Percentiles rank a stretch among this genome's conserved stretches.
phyloP scores from a whole-genome alignment of 2,113 vertebrate species.

The Chionis minor region DNA sequence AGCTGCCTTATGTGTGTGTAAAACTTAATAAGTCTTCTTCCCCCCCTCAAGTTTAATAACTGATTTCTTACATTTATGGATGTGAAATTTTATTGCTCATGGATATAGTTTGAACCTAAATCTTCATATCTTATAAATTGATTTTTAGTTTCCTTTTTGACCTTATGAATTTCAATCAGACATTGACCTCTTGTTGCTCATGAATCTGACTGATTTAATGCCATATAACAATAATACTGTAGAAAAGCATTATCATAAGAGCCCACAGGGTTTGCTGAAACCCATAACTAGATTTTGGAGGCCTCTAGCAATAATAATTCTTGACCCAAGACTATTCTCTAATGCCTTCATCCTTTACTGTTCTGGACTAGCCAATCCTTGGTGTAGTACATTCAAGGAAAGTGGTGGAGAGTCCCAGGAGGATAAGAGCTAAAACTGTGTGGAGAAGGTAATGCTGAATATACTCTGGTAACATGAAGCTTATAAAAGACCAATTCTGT shows the following conservation, averaged over 20 bases:
- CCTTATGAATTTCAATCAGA: constrained; percentile 89
- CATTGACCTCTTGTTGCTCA: constrained; percentile 83
- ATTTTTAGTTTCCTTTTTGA: constrained; percentile 89
- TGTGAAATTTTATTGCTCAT: constrained; percentile 84
- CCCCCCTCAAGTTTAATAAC: constrained; percentile 82
- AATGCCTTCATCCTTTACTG: constrained; percentile 54
- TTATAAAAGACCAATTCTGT: constrained; percentile 16
- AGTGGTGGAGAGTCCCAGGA: constrained; percentile 19
- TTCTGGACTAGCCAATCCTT: constrained; percentile 24
- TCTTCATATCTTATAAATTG: constrained; percentile 88
- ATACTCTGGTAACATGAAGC: not conserved
- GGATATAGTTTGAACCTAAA: constrained; percentile 85
- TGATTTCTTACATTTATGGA: constrained; percentile 86
- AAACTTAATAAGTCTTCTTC: constrained; percentile 85
- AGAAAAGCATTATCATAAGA: constrained; percentile 79
- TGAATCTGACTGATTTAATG: constrained; percentile 86
- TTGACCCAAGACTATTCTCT: constrained; percentile 72
- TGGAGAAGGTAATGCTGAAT: constrained; percentile 32
- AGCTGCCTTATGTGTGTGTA: constrained; percentile 82
- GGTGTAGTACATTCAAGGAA: not conserved
- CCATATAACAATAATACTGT: constrained; percentile 81
- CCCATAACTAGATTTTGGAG: constrained; percentile 76
- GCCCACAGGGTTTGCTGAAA: constrained; percentile 77
- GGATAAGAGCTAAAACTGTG: not conserved
- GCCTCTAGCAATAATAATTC: constrained; percentile 76